These are phyloP conservation scores for Furcula furcula DNA, from an alignment of 2,888 invertebrate genomes.

Conservation along the genomic window DNA sequence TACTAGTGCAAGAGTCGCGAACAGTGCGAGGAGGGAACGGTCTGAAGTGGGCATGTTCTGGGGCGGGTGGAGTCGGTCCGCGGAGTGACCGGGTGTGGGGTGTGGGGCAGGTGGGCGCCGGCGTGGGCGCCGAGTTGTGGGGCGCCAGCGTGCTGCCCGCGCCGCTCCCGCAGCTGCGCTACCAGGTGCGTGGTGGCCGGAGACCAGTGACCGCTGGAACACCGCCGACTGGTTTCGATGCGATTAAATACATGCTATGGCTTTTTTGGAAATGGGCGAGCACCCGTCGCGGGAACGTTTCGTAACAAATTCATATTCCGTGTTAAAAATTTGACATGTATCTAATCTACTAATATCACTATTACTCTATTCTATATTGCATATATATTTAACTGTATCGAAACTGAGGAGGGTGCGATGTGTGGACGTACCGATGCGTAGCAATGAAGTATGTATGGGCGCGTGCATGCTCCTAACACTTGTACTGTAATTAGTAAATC, in stretches of 20 bases:
- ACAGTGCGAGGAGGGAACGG: too few species aligned
- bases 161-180: conserved; percentile 58
- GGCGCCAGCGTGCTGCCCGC: conserved; percentile 60
- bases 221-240: background rate
- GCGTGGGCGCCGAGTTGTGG: conserved; percentile 56
- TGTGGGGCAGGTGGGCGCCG: conserved; percentile 20
- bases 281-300: too few species aligned
- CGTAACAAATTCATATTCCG: too few species aligned
- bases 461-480: conserved; percentile 34
- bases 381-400: conserved; percentile 2
- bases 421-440: background rate
- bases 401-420: background rate
- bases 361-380: too few species aligned
- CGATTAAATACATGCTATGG: background rate
- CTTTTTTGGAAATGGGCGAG: background rate
- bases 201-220: too few species aligned
- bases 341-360: too few species aligned
- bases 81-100: background rate
- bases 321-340: too few species aligned
- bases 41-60: conserved; percentile 2
- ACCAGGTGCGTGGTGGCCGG: conserved; percentile 54
- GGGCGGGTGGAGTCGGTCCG: conserved; percentile 1
- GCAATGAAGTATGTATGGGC: conserved; percentile 14
- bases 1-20: too few species aligned
- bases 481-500: conserved; percentile 17